Percentiles rank a stretch among this genome's conserved stretches.
Evolutionary conservation across 2,797 vertebrate species (phyloP).

Genomic region (Bradypodion ventrale): DNA sequence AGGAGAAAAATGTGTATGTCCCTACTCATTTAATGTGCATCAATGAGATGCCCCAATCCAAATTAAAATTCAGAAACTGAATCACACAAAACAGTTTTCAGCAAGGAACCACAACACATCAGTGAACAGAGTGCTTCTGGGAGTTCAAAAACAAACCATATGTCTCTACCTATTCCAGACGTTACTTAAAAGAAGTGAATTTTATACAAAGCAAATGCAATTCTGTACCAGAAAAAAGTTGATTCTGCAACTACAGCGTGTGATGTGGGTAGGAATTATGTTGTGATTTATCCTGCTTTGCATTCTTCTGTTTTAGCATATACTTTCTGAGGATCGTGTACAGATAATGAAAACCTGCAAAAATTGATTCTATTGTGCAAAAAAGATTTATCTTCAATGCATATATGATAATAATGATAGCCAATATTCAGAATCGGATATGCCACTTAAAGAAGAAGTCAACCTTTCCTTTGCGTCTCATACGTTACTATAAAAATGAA

Average conservation of each 20-base stretch:
- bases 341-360: neutral
- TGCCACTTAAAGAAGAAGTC: neutral
- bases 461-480: no score
- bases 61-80: neutral
- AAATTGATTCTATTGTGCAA: neutral
- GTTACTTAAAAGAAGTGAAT: neutral
- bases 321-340: neutral
- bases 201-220: neutral
- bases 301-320: neutral
- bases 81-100: neutral
- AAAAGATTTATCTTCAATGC: neutral
- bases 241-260: neutral
- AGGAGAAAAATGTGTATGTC: rapidly evolving
- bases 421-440: no score
- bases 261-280: no score
- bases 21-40: neutral
- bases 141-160: neutral
- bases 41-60: neutral
- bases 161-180: no score
- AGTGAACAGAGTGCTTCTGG: neutral
- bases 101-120: neutral
- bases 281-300: neutral
- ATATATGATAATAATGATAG: no score
- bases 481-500: neutral
- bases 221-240: neutral